Evolutionary conservation across 2,113 vertebrate species (phyloP), one percentile per base, ranked within the genome.

Genomic region (Micronycteris hirsuta): DNA sequence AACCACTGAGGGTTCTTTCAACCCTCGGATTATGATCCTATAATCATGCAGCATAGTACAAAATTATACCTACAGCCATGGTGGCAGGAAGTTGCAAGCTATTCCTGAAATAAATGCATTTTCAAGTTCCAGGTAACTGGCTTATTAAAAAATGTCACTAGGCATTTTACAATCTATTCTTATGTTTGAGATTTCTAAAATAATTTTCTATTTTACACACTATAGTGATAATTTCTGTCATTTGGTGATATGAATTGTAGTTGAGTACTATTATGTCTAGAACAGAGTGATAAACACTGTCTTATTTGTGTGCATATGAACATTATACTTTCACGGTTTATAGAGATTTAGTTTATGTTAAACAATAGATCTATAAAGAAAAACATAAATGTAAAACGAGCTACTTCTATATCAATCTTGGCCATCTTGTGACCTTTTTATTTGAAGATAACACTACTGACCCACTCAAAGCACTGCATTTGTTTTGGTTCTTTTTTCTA

Each of bases 111-210:
- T 56, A 91, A 96, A 83, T 45, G 83, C 45, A 68, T 83, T 76
- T 94, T 74, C 20, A 76, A 74, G 49, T 85, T 74, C 61, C 17
- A 92, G 65, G 9, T 70, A 96, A 84, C 10, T 84, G 56, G 12
- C 16, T 76, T 81, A 73, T 83, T n/a, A 96, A 68, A 92, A 89
- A 96, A 86, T 20, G 20, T 68, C 82, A 28, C 45, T 52, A 70
- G 14, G 28, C 22, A 94, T 93, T 93, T 89, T 70, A 26, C 7
- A 94, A 87, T 86, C 74, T 89, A 58, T n/a, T 84, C 4, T 56
- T 67, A 68, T 36, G 76, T 95, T 94, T 91, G 8, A 67, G 47
- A 49, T 92, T 93, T 94, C 43, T 89, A 92, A 94, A 91, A 84
- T 82, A 81, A 76, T 86, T 65, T 88, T 96, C 73, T 93, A 36